Percentiles rank a stretch among this genome's conserved stretches.
These are phyloP conservation scores for Mus spretus DNA, from an alignment of 2,797 vertebrate species.

Conservation along the genomic window DNA sequence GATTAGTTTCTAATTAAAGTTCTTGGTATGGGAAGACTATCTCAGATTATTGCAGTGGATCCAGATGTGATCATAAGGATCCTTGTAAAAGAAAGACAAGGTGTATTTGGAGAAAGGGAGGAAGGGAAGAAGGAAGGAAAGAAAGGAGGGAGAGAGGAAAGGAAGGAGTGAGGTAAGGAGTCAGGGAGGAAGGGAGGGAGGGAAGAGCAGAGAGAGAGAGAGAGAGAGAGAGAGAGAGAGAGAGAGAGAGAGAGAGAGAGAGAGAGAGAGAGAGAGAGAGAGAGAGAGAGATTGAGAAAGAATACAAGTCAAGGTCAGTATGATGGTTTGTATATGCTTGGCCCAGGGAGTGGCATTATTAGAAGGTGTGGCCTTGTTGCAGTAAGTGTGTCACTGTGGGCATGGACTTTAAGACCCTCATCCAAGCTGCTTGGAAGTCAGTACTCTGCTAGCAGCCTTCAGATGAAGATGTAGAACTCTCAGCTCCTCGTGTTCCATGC, in stretches of 20 bases:
- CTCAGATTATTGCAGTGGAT: background rate
- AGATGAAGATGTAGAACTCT: too few relatives aligned
- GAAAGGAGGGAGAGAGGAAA: background rate
- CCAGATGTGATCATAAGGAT: background rate
- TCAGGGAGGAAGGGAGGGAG: background rate
- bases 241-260: background rate
- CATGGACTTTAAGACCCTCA: too few relatives aligned
- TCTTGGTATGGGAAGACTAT: background rate
- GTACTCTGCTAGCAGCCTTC: too few relatives aligned
- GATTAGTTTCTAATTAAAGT: background rate
- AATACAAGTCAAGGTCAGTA: background rate
- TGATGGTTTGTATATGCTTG: too few relatives aligned
- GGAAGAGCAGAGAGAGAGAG: too few relatives aligned
- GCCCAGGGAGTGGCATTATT: too few relatives aligned
- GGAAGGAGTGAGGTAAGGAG: background rate
- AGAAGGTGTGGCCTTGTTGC: too few relatives aligned
- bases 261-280: background rate
- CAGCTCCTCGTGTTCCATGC: too few relatives aligned
- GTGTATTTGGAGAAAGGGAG: background rate
- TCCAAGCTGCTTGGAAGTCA: too few relatives aligned
- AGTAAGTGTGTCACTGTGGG: too few relatives aligned
- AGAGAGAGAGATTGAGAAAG: background rate
- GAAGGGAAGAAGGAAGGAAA: background rate
- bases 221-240: background rate
- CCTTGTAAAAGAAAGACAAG: background rate